Evolutionary conservation across 2,797 vertebrate species (phyloP), one percentile per base, ranked within the genome.

Genomic region (Ctenopoma multispine): DNA sequence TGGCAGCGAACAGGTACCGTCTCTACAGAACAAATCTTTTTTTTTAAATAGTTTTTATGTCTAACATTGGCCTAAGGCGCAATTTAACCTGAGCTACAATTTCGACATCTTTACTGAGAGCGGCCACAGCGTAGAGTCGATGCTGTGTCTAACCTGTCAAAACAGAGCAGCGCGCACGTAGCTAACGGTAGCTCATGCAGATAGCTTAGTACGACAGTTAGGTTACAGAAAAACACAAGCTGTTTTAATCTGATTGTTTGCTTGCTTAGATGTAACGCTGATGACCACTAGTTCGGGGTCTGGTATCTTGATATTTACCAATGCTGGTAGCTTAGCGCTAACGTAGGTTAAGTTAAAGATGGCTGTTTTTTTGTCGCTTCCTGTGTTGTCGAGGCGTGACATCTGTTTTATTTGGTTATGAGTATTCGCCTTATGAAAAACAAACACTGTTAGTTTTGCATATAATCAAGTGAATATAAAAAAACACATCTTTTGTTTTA

Each of bases 1-100:
- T 46, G 14, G 8, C 69, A 21, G 58, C 21, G 20, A 75, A 59
- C 77, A 90, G 87, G 87, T 90, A 2, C 29, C 46, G 11, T 4
- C 23, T 62, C 24, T 63, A 10, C 12, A 24, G 17, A 41, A 13
- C 18, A 13, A 13, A 1, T 43, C 10, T 71, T 8, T 46, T 29
- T 50, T 6, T 17, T 24, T 1, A n/a, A n/a, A 1, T 46, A 1
- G 1, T 4, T 36, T 36, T 36, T 12, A 36, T 36, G 34, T 36
- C 34, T 36, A 3, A 36, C 34, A 2, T n/a, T 7, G 15, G 21
- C 4, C 18, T 12, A 5, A 44, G 43, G 7, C 4, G 2, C 2
- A n/a, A 2, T n/a, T n/a, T 47, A 23, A 29, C 1, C 2, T 24
- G 5, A 17, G 8, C 8, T 46, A 8, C 11, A 13, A 4, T 31